Conservation (phyloP, 2,888 invertebrate species). For the Synergus gifuensis region DNA sequence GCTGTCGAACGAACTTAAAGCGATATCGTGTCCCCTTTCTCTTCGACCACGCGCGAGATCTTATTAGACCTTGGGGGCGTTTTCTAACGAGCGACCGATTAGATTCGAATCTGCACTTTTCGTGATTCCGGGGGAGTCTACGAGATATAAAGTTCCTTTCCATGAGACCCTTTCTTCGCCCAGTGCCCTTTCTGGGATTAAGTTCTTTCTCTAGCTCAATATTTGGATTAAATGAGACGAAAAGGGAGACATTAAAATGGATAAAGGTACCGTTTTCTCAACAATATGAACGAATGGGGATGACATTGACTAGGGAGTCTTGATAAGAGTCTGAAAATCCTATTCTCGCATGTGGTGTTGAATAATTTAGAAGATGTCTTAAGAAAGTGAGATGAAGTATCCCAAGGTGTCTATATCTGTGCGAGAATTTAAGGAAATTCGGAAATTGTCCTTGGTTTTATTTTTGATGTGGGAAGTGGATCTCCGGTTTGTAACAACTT, state of each 20-base stretch:
- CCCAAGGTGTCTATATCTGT: too few species aligned
- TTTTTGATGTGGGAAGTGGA: too few species aligned
- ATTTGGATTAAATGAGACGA: background rate
- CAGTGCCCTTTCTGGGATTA: background rate
- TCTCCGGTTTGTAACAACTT: too few species aligned
- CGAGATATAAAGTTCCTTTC: background rate
- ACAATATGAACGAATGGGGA: background rate
- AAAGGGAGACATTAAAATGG: background rate
- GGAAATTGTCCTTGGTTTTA: too few species aligned
- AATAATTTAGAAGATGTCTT: too few species aligned
- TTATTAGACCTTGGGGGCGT: conserved; percentile 47
- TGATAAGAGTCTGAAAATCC: background rate
- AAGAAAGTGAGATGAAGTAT: too few species aligned
- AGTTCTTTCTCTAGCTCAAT: background rate
- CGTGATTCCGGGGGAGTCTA: conserved; percentile 40
- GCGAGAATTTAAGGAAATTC: too few species aligned
- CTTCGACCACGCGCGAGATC: conserved; percentile 32
- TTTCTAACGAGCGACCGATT: conserved; percentile 52
- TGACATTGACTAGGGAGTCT: background rate
- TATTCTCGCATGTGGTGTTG: background rate
- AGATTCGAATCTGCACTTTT: conserved; percentile 55
- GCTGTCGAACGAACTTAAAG: conserved; percentile 1
- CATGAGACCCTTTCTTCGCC: conserved; percentile 4
- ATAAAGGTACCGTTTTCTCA: background rate
- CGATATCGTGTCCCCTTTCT: conserved; percentile 8